Conservation (phyloP, 1,140 invertebrate genomes). For the Pseudomyrmex dendroicus region DNA sequence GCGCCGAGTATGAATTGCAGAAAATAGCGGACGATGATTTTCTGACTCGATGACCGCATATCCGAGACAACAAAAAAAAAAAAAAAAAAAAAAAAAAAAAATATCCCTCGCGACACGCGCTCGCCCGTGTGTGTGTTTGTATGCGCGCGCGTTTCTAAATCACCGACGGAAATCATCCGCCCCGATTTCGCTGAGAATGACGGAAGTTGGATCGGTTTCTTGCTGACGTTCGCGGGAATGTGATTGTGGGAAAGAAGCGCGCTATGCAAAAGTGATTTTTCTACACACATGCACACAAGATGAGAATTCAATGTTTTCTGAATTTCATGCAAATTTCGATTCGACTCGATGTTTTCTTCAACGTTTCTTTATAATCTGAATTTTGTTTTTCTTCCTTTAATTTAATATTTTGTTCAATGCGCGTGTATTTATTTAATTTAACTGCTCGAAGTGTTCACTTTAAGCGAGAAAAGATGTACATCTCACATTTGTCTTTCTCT, state of each 20-base stretch:
- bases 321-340: too few species aligned
- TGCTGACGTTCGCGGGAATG: constrained; percentile 9
- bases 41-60: constrained; percentile 71
- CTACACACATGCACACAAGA: not conserved
- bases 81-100: constrained; percentile 39
- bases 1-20: constrained; percentile 67
- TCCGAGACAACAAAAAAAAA: constrained; percentile 52
- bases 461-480: not conserved
- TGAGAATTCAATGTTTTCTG: too few species aligned
- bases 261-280: not conserved
- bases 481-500: not conserved
- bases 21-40: constrained; percentile 74
- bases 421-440: too few species aligned
- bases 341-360: too few species aligned
- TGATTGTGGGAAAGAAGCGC: constrained; percentile 41
- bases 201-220: constrained; percentile 45
- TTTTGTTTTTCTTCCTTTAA: not conserved
- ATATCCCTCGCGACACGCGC: constrained; percentile 22
- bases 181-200: constrained; percentile 50
- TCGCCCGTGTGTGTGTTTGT: not conserved
- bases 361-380: too few species aligned
- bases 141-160: constrained; percentile 19
- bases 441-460: too few species aligned
- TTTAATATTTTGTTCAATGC: not conserved
- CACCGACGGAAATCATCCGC: constrained; percentile 51